Conservation (phyloP, 2,113 vertebrate genomes). For the Synchiropus splendidus region DNA sequence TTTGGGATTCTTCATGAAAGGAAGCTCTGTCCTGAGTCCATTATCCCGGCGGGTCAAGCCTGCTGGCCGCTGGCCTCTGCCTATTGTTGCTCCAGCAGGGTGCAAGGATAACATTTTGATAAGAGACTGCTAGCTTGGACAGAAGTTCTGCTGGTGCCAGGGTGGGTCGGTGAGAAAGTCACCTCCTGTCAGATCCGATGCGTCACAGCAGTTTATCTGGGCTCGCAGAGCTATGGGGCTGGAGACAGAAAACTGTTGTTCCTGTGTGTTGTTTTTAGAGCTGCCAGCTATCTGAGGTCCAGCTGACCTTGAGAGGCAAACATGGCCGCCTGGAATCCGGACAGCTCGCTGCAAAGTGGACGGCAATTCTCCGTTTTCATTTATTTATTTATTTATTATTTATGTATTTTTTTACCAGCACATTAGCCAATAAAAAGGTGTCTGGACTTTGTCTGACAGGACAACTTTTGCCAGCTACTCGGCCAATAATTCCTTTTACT, state of each 20-base stretch:
- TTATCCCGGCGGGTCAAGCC: conserved; percentile 30
- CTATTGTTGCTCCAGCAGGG: conserved; percentile 38
- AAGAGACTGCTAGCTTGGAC: conserved; percentile 28
- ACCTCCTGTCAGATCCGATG: conserved; percentile 7
- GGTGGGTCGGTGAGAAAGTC: conserved; percentile 14
- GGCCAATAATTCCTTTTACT: too few relatives aligned
- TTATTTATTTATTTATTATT: too few relatives aligned
- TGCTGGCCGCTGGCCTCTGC: conserved; percentile 27
- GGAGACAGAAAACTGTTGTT: background rate
- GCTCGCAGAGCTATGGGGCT: background rate
- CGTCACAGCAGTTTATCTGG: conserved; percentile 6
- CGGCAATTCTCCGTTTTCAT: too few relatives aligned
- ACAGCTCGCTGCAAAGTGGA: too few relatives aligned
- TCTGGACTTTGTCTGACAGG: too few relatives aligned
- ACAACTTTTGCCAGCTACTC: too few relatives aligned
- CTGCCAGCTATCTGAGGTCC: too few relatives aligned
- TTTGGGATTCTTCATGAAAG: conserved; percentile 1
- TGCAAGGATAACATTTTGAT: conserved; percentile 45
- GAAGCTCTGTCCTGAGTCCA: conserved; percentile 8
- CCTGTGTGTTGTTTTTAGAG: too few relatives aligned
- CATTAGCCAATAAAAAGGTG: too few relatives aligned
- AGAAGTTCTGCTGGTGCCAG: conserved; percentile 16
- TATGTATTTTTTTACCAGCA: too few relatives aligned
- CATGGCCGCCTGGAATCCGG: too few relatives aligned
- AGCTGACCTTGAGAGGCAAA: too few relatives aligned